Evolutionary conservation across 2,888 invertebrate genomes (phyloP).

Genomic region (Brassicogethes aeneus): DNA sequence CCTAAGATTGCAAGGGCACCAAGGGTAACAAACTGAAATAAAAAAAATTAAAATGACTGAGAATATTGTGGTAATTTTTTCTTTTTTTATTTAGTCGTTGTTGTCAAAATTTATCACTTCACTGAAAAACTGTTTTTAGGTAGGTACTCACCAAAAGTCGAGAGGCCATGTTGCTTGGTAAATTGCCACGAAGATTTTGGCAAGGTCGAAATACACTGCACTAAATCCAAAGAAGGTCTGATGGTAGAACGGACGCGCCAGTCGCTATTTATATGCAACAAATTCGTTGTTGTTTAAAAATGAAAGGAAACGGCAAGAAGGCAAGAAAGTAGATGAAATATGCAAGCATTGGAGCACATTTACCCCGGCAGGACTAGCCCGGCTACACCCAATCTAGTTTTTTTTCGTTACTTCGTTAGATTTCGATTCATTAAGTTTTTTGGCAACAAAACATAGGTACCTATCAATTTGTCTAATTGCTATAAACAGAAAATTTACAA

Average conservation of each 20-base stretch:
- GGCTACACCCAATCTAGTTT: too few species aligned
- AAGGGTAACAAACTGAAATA: constrained; percentile 32
- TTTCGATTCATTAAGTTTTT: too few species aligned
- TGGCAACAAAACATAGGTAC: too few species aligned
- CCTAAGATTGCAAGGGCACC: constrained; percentile 37
- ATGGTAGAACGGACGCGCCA: constrained; percentile 21
- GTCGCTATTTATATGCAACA: constrained; percentile 30
- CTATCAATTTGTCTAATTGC: too few species aligned
- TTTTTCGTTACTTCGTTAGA: too few species aligned
- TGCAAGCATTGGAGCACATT: constrained; percentile 23
- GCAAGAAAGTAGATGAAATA: constrained; percentile 27
- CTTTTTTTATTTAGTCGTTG: too few species aligned
- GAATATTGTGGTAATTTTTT: too few species aligned
- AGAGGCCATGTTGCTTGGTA: constrained; percentile 21
- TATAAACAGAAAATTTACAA: too few species aligned
- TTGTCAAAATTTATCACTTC: too few species aligned
- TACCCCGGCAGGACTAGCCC: too few species aligned
- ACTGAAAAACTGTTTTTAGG: neutral
- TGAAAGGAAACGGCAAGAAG: constrained; percentile 25
- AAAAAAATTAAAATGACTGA: constrained; percentile 3
- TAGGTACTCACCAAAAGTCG: constrained; percentile 22
- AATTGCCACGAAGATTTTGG: constrained; percentile 12
- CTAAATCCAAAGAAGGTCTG: constrained; percentile 29
- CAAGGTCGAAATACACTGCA: constrained; percentile 26
- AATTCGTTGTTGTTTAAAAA: constrained; percentile 23